phyloP scores from a whole-genome alignment of 2,113 vertebrate species.

The Isichthys henryi region DNA sequence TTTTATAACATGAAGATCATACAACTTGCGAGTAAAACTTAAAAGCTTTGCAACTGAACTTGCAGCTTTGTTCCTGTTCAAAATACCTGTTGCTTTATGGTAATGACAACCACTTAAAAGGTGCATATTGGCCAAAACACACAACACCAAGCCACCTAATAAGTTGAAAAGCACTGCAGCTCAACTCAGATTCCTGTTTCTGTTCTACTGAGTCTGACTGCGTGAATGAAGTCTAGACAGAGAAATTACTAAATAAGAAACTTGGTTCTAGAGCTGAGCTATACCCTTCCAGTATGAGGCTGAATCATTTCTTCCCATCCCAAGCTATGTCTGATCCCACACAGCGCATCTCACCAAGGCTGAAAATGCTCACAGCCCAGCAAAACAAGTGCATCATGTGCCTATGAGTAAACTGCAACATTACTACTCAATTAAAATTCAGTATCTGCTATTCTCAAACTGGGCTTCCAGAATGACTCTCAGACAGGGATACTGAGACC shows the following conservation, averaged over 20 bases:
- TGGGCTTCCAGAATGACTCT: neutral
- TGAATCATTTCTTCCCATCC: neutral
- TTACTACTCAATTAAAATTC: conserved; percentile 15
- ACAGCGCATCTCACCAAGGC: neutral
- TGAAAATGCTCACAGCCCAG: neutral
- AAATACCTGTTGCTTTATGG: neutral
- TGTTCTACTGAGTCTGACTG: neutral
- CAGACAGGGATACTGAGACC: neutral
- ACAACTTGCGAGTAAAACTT: neutral
- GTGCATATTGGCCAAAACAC: neutral
- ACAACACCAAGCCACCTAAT: neutral
- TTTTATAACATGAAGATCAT: no score
- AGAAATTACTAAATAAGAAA: conserved; percentile 3
- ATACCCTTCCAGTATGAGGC: neutral
- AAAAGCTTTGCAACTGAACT: neutral
- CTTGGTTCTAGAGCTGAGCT: neutral
- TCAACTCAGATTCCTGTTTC: no score
- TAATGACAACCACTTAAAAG: neutral
- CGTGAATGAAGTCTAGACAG: neutral
- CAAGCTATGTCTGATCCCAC: neutral
- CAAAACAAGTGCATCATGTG: neutral
- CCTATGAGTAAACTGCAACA: neutral
- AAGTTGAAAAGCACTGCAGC: neutral
- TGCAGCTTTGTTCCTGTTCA: neutral
- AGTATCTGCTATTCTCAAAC: neutral